Evolutionary conservation across 2,113 vertebrate genomes (phyloP), one percentile per base, ranked within the genome.

Genomic region (Vombatus ursinus): DNA sequence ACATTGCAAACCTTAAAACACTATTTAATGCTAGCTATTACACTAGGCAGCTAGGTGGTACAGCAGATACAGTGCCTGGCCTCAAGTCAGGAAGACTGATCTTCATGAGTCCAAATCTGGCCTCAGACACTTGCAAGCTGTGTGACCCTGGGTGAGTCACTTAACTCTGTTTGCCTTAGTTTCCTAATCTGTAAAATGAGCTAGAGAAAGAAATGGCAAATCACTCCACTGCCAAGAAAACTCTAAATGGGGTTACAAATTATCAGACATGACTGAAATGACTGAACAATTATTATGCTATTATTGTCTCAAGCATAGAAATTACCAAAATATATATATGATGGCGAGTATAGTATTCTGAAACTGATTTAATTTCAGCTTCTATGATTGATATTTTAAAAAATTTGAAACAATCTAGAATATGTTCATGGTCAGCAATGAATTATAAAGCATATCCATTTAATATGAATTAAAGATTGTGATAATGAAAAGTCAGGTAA

Each of bases 401-500:
- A 84, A 44, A 84, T 22, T 77, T 16, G 2, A n/a, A 77, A n/a
- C n/a, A n/a, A 14, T 68, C 14, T 19, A 77, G 16, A 44, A 84
- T 84, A 84, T 44, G 44, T 84, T 84, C 28, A 23, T 22, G 68
- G 68, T 44, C 0, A 0, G 6, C 19, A 6, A 44, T 23, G 16
- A 84, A 19, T 84, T 89, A 84, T n/a, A 84, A 84, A 9, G 12
- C 19, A 50, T 94, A 84, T 52, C 19, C 89, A 49, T n/a, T 95
- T 52, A 16, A 37, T 25, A 90, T 52, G 16, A 37, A 89, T 95
- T 94, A 95, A 95, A 93, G 5, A 94, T 68, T 50, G 25, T 95
- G 11, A n/a, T 12, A 92, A 92, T 90, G 24, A 96, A 96, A 92
- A n/a, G n/a, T 2, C 47, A 93, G 90, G 51, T 31, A n/a, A 92